Base-by-base conservation (phyloP, 2,113 vertebrate species). In the Patagioenas fasciata region DNA sequence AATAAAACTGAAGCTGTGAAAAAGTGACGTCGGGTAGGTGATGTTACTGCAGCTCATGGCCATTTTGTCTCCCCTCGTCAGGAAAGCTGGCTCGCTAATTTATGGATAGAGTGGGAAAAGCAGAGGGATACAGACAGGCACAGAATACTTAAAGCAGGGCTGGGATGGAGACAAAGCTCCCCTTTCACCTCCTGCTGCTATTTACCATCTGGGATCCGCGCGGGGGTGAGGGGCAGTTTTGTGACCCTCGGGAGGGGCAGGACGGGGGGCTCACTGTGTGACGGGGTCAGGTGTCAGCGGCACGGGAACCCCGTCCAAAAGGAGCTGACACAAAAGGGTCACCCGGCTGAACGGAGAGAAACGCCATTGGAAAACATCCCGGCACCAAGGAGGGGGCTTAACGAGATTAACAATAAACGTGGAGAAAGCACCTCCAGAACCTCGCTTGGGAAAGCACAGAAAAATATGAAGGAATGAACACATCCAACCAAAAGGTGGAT, bases 271-370 rank as follows among this genome's bases (percentile, higher is more conserved):
- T 96, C 91, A 97, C 96, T 98, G 38, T 98, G 98, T 97, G 97
- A 47, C 91, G 97, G 97, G 98, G 98, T 98, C 97, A 98, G 96
- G 98, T 97, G 97, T 99, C 97, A 98, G 53, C 87, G 89, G 97
- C 96, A 98, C 98, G 98, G 98, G 98, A 98, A 96, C 92, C 91
- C 91, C 81, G 61, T 44, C 95, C 92, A 83, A 84, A 96, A 97
- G 96, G 89, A 91, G 72, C 51, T 67, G 78, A 97, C 97, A 98
- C 98, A 98, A 97, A 97, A 93, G 95, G 74, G 38, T 91, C 96
- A 97, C 97, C 95, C 93, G 96, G 96, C 97, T 98, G 97, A 98
- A 95, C 57, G 96, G 97, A 96, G 97, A 91, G 97, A 98, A 92
- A 97, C 97, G 74, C 89, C 92, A 42, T 93, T 91, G 36, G 80